Evolutionary conservation across 2,888 invertebrate genomes (phyloP), one percentile per base, ranked within the genome.

Genomic region (Catonia carolina): DNA sequence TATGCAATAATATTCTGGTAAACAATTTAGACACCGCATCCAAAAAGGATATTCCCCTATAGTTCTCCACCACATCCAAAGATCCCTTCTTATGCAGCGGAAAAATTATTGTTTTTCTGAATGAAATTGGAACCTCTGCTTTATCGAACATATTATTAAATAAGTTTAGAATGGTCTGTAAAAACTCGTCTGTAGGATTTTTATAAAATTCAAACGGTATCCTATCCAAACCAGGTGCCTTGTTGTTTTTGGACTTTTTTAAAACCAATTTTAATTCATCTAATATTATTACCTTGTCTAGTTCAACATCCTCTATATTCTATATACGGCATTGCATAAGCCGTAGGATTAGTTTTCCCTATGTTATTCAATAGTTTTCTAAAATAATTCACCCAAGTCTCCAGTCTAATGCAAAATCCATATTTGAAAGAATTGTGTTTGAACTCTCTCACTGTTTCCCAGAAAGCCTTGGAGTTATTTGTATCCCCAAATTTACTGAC

Each of bases 181-280:
- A 17, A 15, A 31, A 15, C 20, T 35, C 18, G 8, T 15, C 8
- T 12, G 45, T 17, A 12, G 20, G 33, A 12, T 33, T 35, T 14
- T 48, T 47, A 5, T 18, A 48, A 17, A 47, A 55, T 27, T 55
- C 47, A 20, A 14, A 52, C 2, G 52, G 52, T 1, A 55, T 23
- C 14, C 54, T 47, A 48, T 55, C 48, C 3, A 20, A 20, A 36
- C 48, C 47, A 8, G 47, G 54, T 3, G 54, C 54, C 47, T 55
- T 55, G 20, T 42, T 31, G 15, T 36, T 15, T 36, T 55, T 47
- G 14, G 37, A 2, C 20, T 14, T 48, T 35, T 31, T 47, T 31
- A 55, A 55, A 10, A 47, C 45, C 14, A n/a, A n/a, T 36, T 20
- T 22, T 14, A 47, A 18, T 18, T 55, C 47, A 2, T 18, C 15